These are phyloP conservation scores for Oscheius sp. DNA, from an alignment of 2,888 invertebrate species.

Conservation along the genomic window DNA sequence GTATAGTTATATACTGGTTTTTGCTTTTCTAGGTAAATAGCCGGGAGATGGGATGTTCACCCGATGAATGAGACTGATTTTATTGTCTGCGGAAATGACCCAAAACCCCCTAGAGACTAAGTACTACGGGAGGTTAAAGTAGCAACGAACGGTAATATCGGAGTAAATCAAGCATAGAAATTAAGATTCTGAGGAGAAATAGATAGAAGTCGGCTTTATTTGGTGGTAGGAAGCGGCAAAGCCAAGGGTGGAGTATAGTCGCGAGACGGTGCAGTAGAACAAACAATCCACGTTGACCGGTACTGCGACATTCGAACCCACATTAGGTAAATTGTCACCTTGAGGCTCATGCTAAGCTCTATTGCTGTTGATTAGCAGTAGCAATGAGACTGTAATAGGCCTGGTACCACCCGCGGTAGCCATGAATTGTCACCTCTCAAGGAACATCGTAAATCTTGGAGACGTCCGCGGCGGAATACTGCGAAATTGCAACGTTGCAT, in stretches of 20 bases:
- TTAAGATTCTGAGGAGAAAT: neutral
- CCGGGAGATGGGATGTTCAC: too few relatives aligned
- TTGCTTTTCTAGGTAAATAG: too few relatives aligned
- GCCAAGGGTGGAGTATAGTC: constrained; percentile 31
- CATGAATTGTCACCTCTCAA: constrained; percentile 33
- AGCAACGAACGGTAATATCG: neutral
- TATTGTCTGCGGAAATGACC: too few relatives aligned
- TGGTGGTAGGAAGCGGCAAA: constrained; percentile 24
- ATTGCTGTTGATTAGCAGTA: neutral
- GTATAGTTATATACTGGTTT: too few relatives aligned
- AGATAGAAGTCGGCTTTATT: constrained; percentile 2
- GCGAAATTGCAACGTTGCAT: constrained; percentile 6
- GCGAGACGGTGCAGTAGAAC: constrained; percentile 27
- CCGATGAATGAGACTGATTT: too few relatives aligned
- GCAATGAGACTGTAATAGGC: neutral
- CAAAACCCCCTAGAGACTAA: too few relatives aligned
- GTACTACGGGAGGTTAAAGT: too few relatives aligned
- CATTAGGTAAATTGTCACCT: constrained; percentile 8
- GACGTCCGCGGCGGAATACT: constrained; percentile 29
- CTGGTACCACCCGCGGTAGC: neutral
- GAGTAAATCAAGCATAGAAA: neutral
- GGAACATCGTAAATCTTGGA: constrained; percentile 35
- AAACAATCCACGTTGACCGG: constrained; percentile 33
- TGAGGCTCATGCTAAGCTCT: neutral
- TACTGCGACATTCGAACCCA: constrained; percentile 35